Evolutionary conservation across 30 jellyfish, hydroid and myxozoan genomes (phyloP).

Genomic region (Catostylus mosaicus): DNA sequence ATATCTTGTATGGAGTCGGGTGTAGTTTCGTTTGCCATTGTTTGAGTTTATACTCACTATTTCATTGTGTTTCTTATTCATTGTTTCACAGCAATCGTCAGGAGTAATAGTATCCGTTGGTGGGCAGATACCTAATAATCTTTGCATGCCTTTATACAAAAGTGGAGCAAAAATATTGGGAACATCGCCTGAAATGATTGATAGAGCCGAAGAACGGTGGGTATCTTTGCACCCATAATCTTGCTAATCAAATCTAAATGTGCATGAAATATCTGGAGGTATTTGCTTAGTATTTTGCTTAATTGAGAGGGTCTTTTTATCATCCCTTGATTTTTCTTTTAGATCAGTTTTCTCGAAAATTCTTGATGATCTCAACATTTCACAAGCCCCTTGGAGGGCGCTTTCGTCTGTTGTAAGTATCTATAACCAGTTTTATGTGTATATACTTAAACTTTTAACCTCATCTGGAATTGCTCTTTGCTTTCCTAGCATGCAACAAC

Average conservation of each 20-base stretch:
- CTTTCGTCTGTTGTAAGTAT: slow-evolving; percentile 64
- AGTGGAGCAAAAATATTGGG: slow-evolving; percentile 72
- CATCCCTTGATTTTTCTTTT: background rate
- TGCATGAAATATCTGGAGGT: no score
- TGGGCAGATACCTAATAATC: slow-evolving; percentile 80
- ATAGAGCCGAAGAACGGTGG: slow-evolving; percentile 82
- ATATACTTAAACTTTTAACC: no score
- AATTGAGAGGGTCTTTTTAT: no score
- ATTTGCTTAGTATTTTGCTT: no score
- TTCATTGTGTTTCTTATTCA: background rate
- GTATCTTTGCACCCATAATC: background rate
- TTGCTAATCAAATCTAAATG: background rate
- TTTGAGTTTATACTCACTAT: no score
- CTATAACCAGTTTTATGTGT: no score
- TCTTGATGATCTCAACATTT: slow-evolving; percentile 66
- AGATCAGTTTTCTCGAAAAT: slow-evolving; percentile 78
- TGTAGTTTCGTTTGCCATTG: no score
- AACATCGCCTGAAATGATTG: slow-evolving; percentile 77
- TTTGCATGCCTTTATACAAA: slow-evolving; percentile 55
- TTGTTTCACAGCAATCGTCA: slow-evolving; percentile 33
- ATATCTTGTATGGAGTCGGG: no score
- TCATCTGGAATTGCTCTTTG: no score
- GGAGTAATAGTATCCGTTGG: slow-evolving; percentile 76
- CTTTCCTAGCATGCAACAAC: no score
- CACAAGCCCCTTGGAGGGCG: slow-evolving; percentile 85